Conservation (phyloP, 2,797 vertebrate species). For the Pelochelys cantorii region DNA sequence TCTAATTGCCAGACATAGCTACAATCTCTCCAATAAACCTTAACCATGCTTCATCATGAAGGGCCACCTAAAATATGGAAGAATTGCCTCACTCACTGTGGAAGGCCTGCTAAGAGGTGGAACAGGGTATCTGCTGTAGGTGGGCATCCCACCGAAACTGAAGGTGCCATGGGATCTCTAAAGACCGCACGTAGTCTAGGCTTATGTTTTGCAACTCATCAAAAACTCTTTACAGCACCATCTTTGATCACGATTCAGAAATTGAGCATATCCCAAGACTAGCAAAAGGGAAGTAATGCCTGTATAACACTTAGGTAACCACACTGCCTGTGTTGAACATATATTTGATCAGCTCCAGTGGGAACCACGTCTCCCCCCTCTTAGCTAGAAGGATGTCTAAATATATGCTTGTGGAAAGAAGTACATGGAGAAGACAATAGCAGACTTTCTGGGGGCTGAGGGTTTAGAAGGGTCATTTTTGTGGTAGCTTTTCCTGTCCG, state of each 20-base stretch:
- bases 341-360: background rate
- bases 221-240: background rate
- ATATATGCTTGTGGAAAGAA: background rate
- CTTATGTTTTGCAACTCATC: background rate
- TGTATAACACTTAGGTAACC: background rate
- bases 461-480: background rate
- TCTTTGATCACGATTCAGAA: background rate
- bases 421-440: background rate
- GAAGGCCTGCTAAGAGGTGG: too few relatives aligned
- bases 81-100: too few relatives aligned
- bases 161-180: background rate
- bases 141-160: background rate
- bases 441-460: background rate
- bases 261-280: background rate
- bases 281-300: background rate
- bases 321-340: background rate
- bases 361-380: background rate
- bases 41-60: too few relatives aligned
- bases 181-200: fast-evolving
- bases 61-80: too few relatives aligned
- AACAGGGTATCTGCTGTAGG: too few relatives aligned
- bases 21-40: too few relatives aligned
- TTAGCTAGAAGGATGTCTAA: background rate
- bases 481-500: background rate
- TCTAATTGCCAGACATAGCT: background rate